These are phyloP conservation scores for Achroia grisella DNA, from an alignment of 1,140 invertebrate species.

Conservation along the genomic window DNA sequence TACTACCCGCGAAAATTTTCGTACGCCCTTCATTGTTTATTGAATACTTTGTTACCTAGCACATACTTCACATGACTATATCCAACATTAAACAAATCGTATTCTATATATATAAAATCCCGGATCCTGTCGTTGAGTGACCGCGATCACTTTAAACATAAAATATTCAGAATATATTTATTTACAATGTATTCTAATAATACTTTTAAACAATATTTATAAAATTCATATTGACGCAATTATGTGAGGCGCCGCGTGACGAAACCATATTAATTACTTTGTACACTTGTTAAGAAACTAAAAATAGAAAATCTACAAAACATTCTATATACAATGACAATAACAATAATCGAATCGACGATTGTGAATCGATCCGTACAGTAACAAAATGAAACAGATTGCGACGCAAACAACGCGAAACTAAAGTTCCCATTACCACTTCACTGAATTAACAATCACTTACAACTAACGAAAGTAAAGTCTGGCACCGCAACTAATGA, in stretches of 20 bases:
- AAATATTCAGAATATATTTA: conserved; percentile 61
- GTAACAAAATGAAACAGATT: conserved; percentile 33
- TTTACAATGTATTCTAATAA: conserved; percentile 68
- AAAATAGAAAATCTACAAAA: conserved; percentile 69
- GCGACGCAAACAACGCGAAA: conserved; percentile 7
- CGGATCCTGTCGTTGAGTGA: conserved; percentile 10
- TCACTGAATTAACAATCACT: conserved; percentile 24
- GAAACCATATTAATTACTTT: conserved; percentile 58
- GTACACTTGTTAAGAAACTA: conserved; percentile 63
- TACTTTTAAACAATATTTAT: conserved; percentile 71
- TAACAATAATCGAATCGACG: conserved; percentile 55
- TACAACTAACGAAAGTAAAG: conserved; percentile 30
- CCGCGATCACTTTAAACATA: conserved; percentile 37
- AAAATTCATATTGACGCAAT: conserved; percentile 44
- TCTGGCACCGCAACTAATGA: conserved; percentile 33
- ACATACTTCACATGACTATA: conserved; percentile 19
- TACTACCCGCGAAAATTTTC: conserved; percentile 1
- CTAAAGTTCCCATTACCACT: conserved; percentile 1
- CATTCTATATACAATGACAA: conserved; percentile 65
- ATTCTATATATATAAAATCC: conserved; percentile 18
- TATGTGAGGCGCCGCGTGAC: conserved; percentile 32
- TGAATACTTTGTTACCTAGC: conserved; percentile 10
- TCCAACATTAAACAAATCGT: conserved; percentile 14
- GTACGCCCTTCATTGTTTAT: conserved; percentile 2
- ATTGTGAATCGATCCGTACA: conserved; percentile 27